A percentile compares a stretch with the other conserved stretches of the same genome.
phyloP scores from a whole-genome alignment of 2,797 vertebrate species.

The Enoplosus armatus region DNA sequence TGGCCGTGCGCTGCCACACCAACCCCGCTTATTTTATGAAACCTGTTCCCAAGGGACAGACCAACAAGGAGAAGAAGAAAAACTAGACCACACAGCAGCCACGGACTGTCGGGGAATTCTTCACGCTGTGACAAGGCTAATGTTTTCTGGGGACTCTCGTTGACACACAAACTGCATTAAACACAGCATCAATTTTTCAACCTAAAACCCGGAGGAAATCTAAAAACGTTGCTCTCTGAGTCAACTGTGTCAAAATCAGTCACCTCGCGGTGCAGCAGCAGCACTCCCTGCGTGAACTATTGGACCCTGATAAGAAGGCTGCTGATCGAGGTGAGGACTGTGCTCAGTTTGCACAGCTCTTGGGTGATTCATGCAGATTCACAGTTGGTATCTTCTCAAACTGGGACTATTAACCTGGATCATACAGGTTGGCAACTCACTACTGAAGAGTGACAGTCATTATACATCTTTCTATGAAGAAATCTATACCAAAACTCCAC shows the following conservation, averaged over 20 bases:
- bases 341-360: slow-evolving; percentile 39
- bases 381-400: slow-evolving; percentile 33
- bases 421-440: not conserved
- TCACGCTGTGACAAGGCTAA: slow-evolving; percentile 35
- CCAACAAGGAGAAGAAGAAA: slow-evolving; percentile 81
- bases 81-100: slow-evolving; percentile 71
- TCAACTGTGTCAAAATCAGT: slow-evolving; percentile 47
- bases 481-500: slow-evolving; percentile 10
- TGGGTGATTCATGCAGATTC: slow-evolving; percentile 58
- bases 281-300: slow-evolving; percentile 76
- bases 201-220: slow-evolving; percentile 47
- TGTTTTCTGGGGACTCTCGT: slow-evolving; percentile 41
- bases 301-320: slow-evolving; percentile 80
- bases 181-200: slow-evolving; percentile 38
- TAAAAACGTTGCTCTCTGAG: slow-evolving; percentile 40
- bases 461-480: not conserved
- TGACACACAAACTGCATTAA: slow-evolving; percentile 52
- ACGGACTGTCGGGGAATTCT: slow-evolving; percentile 34
- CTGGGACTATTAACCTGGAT: slow-evolving; percentile 33
- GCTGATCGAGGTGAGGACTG: slow-evolving; percentile 59
- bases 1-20: slow-evolving; percentile 88
- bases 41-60: slow-evolving; percentile 46
- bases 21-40: slow-evolving; percentile 88
- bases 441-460: not conserved
- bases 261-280: slow-evolving; percentile 27